Evolutionary conservation across 1,140 invertebrate species (phyloP), one percentile per base, ranked within the genome.

Genomic region (Drosophila busckii): DNA sequence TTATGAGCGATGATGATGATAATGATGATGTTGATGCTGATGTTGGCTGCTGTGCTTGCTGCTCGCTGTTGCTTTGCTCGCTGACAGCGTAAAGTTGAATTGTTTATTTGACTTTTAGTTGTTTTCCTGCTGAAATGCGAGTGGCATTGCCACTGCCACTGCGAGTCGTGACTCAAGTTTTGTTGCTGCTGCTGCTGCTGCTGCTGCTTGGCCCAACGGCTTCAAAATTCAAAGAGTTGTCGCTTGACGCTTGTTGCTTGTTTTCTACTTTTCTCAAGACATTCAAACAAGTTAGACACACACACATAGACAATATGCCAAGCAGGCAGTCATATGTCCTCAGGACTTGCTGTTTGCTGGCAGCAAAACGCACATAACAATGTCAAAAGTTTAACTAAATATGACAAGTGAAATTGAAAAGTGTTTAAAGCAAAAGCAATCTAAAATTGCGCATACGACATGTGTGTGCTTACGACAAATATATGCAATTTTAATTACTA

Each of bases 41-140:
- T 9, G 19, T 20, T 56, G 31, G 32, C 29, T 40, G 6, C 37
- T 40, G 10, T 10, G 9, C 13, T 12, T 29, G 22, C 10, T 16
- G 8, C 28, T 28, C 25, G 7, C 10, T 32, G 22, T 10, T 41
- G 25, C 41, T 40, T 32, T 32, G 32, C 26, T 32, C 49, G 73
- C 73, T 78, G 75, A 82, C 73, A 73, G 73, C 73, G 69, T 70
- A 82, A 68, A 80, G 75, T 80, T 80, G 75, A 80, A 80, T 80
- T 80, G 73, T 80, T 80, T 80, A 80, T 80, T 80, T 80, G 73
- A 80, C 73, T 80, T 80, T 80, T 80, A 82, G 73, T 82, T 80
- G 73, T 82, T 80, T 80, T 73, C 64, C 58, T 61, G 70, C 44
- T 70, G 65, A 76, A 76, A 70, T 76, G 70, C 55, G 70, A 64